A percentile compares a stretch with the other conserved stretches of the same genome.
phyloP scores from a whole-genome alignment of 2,113 vertebrate species.

The Scophthalmus maximus region DNA sequence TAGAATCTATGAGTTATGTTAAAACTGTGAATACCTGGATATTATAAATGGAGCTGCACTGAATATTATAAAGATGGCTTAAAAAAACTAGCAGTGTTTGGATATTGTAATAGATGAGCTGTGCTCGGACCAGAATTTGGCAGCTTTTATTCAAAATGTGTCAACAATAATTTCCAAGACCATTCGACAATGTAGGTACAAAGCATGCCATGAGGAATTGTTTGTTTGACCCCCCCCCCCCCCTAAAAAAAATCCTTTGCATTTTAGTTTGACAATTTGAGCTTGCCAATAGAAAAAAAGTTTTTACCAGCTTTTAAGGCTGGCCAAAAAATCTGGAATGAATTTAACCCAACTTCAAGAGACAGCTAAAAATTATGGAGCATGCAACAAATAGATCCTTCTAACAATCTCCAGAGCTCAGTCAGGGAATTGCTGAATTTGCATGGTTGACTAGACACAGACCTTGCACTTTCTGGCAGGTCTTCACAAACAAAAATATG shows the following conservation, averaged over 20 bases:
- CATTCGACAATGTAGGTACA: not conserved
- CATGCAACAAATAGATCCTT: not conserved
- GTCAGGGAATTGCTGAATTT: not conserved
- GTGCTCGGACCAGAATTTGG: not conserved
- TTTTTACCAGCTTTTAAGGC: not conserved
- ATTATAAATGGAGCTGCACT: not conserved
- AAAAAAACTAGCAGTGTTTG: not conserved
- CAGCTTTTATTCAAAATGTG: not conserved
- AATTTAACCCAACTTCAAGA: not conserved
- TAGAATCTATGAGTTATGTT: conserved; percentile 5
- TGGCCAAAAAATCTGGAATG: not conserved
- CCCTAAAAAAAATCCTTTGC: no score
- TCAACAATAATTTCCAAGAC: not conserved
- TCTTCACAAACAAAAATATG: not conserved
- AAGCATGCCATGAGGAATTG: not conserved
- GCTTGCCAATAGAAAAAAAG: not conserved
- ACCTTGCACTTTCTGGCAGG: not conserved
- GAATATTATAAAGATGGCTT: not conserved
- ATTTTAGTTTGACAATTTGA: not conserved
- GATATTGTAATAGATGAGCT: not conserved
- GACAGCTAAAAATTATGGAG: not conserved
- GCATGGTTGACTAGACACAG: not conserved
- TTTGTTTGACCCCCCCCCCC: no score
- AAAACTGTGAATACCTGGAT: conserved; percentile 34
- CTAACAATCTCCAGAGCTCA: not conserved